A percentile compares a stretch with the other conserved stretches of the same genome.
Conservation (phyloP, 2,888 invertebrate species). For the Phanerotoma sp. region DNA sequence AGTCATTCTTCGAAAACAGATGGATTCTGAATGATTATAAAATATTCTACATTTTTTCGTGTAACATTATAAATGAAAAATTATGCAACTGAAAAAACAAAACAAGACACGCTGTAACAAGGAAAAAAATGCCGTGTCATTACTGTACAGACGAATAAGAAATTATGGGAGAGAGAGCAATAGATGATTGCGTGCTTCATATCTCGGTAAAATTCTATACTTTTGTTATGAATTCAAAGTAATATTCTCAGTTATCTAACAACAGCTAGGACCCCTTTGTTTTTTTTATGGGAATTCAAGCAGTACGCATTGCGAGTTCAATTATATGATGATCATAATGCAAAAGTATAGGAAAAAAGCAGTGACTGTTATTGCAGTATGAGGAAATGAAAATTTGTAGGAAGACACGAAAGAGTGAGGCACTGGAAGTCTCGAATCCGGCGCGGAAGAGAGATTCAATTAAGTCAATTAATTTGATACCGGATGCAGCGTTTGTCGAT, state of each 20-base stretch:
- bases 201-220: not conserved
- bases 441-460: constrained; percentile 35
- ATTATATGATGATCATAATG: constrained; percentile 13
- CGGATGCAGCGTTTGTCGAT: constrained; percentile 29
- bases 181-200: too few species aligned
- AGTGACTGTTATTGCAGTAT: not conserved
- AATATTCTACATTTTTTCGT: too few species aligned
- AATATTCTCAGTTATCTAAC: not conserved
- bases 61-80: not conserved
- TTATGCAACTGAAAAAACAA: too few species aligned
- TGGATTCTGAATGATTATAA: too few species aligned
- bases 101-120: too few species aligned
- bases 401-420: constrained; percentile 19
- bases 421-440: constrained; percentile 36
- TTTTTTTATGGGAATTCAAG: constrained; percentile 17
- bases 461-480: constrained; percentile 36
- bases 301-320: constrained; percentile 13
- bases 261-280: constrained; percentile 14
- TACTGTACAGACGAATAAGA: too few species aligned
- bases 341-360: not conserved
- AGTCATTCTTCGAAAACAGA: too few species aligned
- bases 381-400: constrained; percentile 1
- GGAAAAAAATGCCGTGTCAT: too few species aligned
- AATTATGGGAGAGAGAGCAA: too few species aligned
- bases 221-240: not conserved